Evolutionary conservation across 2,113 vertebrate genomes (phyloP), one percentile per base, ranked within the genome.

Genomic region (Crocuta crocuta): DNA sequence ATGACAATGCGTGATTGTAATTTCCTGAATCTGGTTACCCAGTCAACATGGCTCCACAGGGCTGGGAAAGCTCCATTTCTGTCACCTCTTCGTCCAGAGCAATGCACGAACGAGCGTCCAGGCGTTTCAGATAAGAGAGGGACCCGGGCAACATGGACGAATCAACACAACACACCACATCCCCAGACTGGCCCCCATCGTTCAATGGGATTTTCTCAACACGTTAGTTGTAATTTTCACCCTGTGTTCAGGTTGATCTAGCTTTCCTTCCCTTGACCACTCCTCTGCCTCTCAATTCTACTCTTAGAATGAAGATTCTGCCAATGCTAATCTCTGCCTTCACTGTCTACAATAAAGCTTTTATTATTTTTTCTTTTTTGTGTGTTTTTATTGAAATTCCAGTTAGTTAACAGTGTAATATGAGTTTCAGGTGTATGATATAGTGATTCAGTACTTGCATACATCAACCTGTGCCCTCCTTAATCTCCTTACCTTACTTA

Each of bases 1-100:
- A 9, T 11, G 13, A 6, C 3, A 0, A 15, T 0, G 10, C 7
- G 10, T 10, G n/a, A 19, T 19, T 1, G 19, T 33, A 3, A 5
- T 4, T 45, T 33, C 45, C 92, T 12, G 16, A 23, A 76, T 80
- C 17, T 61, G 15, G 31, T 80, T 63, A 10, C 81, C 84, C 63
- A 24, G 9, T 33, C 78, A 86, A 45, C 61, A 50, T 55, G 88
- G 21, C 31, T n/a, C 35, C 31, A 1, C 0, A 2, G 70, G 65
- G 5, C 24, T 5, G 16, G 31, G 19, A 28, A 4, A 16, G 53
- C 16, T 80, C 50, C 79, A 50, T 21, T 35, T 66, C 43, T 76
- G 31, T 53, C 23, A 50, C 11, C 43, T 19, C 53, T 90, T 39
- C 76, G 48, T 68, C 31, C n/a, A 58, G n/a, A 94, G 39, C 63